Evolutionary conservation across 2,113 vertebrate genomes (phyloP).

Genomic region (Cryptotis parvus): DNA sequence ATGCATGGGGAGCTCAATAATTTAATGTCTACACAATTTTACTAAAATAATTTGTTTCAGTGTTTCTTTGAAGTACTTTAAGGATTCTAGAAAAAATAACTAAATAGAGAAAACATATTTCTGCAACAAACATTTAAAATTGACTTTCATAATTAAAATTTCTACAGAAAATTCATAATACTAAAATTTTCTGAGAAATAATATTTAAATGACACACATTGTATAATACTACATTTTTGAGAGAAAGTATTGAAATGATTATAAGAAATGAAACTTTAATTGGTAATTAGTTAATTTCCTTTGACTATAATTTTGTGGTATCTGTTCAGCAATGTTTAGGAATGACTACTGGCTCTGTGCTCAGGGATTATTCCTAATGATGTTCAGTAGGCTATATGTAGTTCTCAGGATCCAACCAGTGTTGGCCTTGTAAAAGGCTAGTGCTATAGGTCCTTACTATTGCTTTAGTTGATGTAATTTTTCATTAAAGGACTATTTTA

Average conservation of each 20-base stretch:
- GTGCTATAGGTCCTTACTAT: too few relatives aligned
- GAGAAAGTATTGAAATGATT: slow-evolving; percentile 11
- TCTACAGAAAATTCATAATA: slow-evolving; percentile 56
- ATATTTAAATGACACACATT: not conserved
- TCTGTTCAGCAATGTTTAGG: too few relatives aligned
- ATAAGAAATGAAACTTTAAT: not conserved
- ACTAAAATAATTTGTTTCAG: slow-evolving; percentile 79
- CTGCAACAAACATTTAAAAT: slow-evolving; percentile 64
- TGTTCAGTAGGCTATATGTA: too few relatives aligned
- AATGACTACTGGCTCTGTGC: too few relatives aligned
- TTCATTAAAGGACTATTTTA: not conserved
- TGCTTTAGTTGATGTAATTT: not conserved
- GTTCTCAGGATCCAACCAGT: too few relatives aligned
- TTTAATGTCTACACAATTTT: slow-evolving; percentile 74
- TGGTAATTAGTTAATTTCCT: not conserved
- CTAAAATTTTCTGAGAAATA: not conserved
- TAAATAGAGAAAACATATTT: slow-evolving; percentile 68
- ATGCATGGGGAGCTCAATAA: slow-evolving; percentile 80
- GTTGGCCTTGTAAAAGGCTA: too few relatives aligned
- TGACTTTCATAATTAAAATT: slow-evolving; percentile 25
- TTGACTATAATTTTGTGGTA: not conserved
- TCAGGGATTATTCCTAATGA: too few relatives aligned
- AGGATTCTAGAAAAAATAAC: slow-evolving; percentile 63
- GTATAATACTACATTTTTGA: slow-evolving; percentile 8
- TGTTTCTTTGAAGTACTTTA: slow-evolving; percentile 54